Percentiles rank a stretch among this genome's conserved stretches.
These are phyloP conservation scores for Acanthis flammea DNA, from an alignment of 2,797 vertebrate genomes.

Conservation along the genomic window DNA sequence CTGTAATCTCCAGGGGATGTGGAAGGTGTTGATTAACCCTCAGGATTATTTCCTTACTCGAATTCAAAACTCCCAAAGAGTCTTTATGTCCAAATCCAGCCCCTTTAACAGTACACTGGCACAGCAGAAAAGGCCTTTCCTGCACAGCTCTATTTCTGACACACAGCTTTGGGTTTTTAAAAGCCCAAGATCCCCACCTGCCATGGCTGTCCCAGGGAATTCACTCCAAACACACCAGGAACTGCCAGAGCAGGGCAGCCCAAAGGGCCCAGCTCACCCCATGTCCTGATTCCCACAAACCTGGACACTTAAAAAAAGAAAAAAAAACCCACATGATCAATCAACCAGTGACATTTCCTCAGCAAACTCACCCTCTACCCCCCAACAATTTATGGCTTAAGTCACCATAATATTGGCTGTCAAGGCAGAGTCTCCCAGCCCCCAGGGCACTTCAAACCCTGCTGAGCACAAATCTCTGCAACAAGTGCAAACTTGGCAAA, in stretches of 20 bases:
- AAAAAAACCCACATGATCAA: neutral
- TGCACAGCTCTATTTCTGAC: neutral
- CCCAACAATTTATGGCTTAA: constrained; percentile 65
- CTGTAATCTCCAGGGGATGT: neutral
- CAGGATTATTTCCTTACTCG: neutral
- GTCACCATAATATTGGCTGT: constrained; percentile 55
- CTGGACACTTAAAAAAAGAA: neutral
- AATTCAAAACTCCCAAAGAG: neutral
- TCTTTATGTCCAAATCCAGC: neutral
- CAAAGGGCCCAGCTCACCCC: neutral
- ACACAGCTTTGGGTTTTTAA: neutral
- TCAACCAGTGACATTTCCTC: constrained; percentile 45
- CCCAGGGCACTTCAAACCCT: constrained; percentile 31
- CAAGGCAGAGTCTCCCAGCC: constrained; percentile 43
- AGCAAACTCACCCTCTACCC: neutral
- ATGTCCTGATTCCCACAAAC: neutral
- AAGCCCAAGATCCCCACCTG: neutral
- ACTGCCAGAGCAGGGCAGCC: neutral
- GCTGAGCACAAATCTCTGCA: constrained; percentile 5
- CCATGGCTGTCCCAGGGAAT: neutral
- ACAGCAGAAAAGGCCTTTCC: neutral
- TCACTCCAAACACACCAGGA: neutral
- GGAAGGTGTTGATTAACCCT: neutral
- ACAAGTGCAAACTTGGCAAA: constrained; percentile 31
- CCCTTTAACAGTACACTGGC: neutral